phyloP scores from a whole-genome alignment of 2,888 invertebrate genomes.

The Malacosoma neustria region DNA sequence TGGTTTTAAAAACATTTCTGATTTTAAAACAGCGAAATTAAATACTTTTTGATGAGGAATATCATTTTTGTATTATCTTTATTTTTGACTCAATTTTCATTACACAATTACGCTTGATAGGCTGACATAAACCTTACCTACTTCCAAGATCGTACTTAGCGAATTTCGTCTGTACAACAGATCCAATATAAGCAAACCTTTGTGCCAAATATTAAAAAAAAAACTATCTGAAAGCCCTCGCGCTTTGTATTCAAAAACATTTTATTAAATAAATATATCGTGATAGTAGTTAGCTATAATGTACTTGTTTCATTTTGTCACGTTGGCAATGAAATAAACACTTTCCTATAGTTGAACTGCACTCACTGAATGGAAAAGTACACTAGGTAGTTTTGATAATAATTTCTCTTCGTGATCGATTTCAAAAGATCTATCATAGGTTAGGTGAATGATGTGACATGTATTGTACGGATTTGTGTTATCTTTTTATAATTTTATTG shows the following conservation, averaged over 20 bases:
- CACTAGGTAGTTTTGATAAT: constrained; percentile 72
- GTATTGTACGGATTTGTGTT: constrained; percentile 45
- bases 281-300: constrained; percentile 66
- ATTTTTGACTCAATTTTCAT: no score
- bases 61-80: no score
- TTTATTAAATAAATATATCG: constrained; percentile 49
- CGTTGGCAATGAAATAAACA: constrained; percentile 55
- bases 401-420: constrained; percentile 72
- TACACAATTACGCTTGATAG: no score
- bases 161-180: no score
- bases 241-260: constrained; percentile 25
- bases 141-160: no score
- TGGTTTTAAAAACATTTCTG: no score
- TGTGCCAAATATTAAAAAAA: constrained; percentile 68
- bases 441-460: constrained; percentile 67
- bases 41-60: no score
- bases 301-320: constrained; percentile 57
- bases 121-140: no score
- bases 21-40: no score
- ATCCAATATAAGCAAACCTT: constrained; percentile 17
- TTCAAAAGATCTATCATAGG: constrained; percentile 73
- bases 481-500: constrained; percentile 30
- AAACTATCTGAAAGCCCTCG: no score
- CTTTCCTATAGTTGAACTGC: constrained; percentile 66
- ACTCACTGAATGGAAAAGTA: constrained; percentile 59